phyloP scores from a whole-genome alignment of 2,797 vertebrate species.

The Thaleichthys pacificus region DNA sequence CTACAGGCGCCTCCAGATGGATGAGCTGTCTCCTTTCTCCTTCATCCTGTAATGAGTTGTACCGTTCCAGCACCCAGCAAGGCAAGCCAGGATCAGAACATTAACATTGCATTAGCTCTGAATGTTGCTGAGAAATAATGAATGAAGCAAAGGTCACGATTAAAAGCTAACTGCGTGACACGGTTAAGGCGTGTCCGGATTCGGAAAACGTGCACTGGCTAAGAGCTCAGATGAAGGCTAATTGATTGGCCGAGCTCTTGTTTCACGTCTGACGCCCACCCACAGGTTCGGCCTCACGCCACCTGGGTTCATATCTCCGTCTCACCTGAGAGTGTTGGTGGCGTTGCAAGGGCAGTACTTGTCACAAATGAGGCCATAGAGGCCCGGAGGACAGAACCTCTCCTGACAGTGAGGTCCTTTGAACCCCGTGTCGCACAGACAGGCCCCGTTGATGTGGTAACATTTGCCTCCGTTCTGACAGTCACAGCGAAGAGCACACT shows the following conservation, averaged over 20 bases:
- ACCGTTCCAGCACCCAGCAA: constrained; percentile 49
- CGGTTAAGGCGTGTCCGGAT: constrained; percentile 65
- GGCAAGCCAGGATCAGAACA: constrained; percentile 67
- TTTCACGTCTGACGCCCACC: constrained; percentile 29
- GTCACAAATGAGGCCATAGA: constrained; percentile 93
- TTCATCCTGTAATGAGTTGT: constrained; percentile 71
- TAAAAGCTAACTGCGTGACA: constrained; percentile 72
- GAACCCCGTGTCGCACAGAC: constrained; percentile 92
- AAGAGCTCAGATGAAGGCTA: constrained; percentile 46
- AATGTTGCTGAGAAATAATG: constrained; percentile 74
- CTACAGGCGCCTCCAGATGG: constrained; percentile 56
- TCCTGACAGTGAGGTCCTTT: constrained; percentile 93
- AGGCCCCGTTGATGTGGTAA: constrained; percentile 90
- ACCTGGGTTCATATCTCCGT: constrained; percentile 17
- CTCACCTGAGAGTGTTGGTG: constrained; percentile 89
- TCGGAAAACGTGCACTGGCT: constrained; percentile 60
- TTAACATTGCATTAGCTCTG: constrained; percentile 78
- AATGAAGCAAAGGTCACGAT: constrained; percentile 75
- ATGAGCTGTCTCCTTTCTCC: constrained; percentile 68
- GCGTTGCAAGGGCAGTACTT: constrained; percentile 89
- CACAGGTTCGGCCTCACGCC: constrained; percentile 15
- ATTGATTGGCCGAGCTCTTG: constrained; percentile 43
- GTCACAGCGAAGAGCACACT: constrained; percentile 88
- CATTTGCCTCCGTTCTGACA: constrained; percentile 95
- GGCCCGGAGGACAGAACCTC: constrained; percentile 89